Evolutionary conservation across 64 coral and sea anemone genomes (phyloP), one percentile per base, ranked within the genome.

Genomic region (Dendrophyllia cribrosa): DNA sequence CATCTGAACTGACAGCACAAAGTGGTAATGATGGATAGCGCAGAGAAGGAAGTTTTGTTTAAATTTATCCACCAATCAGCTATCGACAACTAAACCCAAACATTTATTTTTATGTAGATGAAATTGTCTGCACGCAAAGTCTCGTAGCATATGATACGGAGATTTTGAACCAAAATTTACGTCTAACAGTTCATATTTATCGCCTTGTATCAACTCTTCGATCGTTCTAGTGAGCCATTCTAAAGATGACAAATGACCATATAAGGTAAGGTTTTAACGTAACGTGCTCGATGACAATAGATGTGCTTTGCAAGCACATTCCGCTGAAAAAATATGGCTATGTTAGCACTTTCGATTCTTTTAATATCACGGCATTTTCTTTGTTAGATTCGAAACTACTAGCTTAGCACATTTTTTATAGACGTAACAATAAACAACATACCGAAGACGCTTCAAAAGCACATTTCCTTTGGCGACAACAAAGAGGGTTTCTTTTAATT

Each of bases 281-380:
- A 6, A 5, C 44, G 46, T 46, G 62, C 44, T 51, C 60, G 8
- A 22, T 67, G 11, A 84, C 46, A 84, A 84, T 12, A 20, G 20
- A 67, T 51, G 19, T 84, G 80, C 60, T 50, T 66, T n/a, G 3
- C 45, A 84, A 51, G 80, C 80, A n/a, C 62, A 84, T 84, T 84
- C 44, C 62, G 17, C 12, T 48, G 9, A 50, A 75, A 20, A 77
- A 52, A 25, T 2, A 77, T 56, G 51, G 21, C 20, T 24, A 55
- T 20, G 20, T 26, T 23, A 72, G 48, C 19, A 77, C 48, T 77
- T 77, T 77, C 48, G 20, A 66, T 61, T 61, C n/a, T 66, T 50
- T 4, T 22, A 14, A 7, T 3, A 0, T 20, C 60, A 67, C 43
- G 50, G 62, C 62, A 13, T 51, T 84, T 66, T 1, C 46, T 51